phyloP scores from a whole-genome alignment of 2,113 vertebrate species.

The Podiceps cristatus region DNA sequence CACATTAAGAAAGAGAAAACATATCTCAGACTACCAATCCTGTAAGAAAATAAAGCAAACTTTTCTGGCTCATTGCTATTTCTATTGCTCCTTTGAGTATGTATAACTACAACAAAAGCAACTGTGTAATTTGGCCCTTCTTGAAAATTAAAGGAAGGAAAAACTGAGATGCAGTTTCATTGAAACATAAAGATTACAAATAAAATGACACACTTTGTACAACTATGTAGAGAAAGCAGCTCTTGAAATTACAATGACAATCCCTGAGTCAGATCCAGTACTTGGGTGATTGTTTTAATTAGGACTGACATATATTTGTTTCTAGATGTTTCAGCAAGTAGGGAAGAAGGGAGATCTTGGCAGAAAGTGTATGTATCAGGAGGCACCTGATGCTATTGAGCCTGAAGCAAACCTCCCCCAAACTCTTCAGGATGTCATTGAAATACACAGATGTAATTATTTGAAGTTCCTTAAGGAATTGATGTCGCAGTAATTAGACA shows the following conservation, averaged over 20 bases:
- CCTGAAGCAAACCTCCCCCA: slow-evolving; percentile 50
- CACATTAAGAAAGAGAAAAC: neutral
- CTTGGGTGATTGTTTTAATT: slow-evolving; percentile 47
- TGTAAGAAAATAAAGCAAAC: neutral
- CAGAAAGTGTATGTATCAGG: slow-evolving; percentile 21
- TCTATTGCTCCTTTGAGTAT: neutral
- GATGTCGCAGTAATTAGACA: slow-evolving; percentile 79
- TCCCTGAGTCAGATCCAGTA: neutral
- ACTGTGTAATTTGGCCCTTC: neutral
- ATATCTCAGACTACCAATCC: neutral
- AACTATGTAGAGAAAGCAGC: slow-evolving; percentile 7
- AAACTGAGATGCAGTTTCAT: slow-evolving; percentile 6
- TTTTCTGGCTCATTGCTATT: neutral
- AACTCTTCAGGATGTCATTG: slow-evolving; percentile 59
- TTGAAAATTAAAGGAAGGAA: slow-evolving; percentile 41
- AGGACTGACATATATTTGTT: slow-evolving; percentile 34
- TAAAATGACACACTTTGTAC: neutral
- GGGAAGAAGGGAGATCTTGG: slow-evolving; percentile 46
- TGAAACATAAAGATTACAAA: slow-evolving; percentile 20
- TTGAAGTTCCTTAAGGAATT: slow-evolving; percentile 69
- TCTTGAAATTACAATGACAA: slow-evolving; percentile 35
- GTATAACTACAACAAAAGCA: neutral
- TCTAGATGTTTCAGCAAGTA: slow-evolving; percentile 33
- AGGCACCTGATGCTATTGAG: slow-evolving; percentile 67
- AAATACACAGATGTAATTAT: slow-evolving; percentile 67